Base-by-base conservation (phyloP, 2,888 invertebrate species). In the Hypercompe scribonia region DNA sequence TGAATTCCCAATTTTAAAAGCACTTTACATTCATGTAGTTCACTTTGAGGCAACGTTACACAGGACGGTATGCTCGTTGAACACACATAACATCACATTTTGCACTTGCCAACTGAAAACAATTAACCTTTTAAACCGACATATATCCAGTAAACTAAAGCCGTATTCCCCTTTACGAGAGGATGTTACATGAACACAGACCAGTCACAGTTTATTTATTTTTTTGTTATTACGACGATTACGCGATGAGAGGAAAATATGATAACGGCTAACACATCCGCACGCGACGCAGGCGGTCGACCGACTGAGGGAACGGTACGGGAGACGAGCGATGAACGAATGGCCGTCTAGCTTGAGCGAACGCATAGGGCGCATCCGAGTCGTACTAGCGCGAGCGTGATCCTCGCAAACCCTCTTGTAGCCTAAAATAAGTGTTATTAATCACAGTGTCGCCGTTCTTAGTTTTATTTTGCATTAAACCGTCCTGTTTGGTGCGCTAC, bases 81-180 rank as follows among this genome's bases (percentile, higher is more conserved):
- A 82, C 95, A 95, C 92, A 93, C 93, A 94, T 89, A 93, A 93
- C 92, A 93, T 95, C 95, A 95, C 95, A 95, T 95, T 94, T 95
- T 93, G 93, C 95, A 95, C 95, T 93, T 80, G 89, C 88, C 87
- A 87, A 90, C 88, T 87, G 88, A 89, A 90, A 93, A 92, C 90
- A 91, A 91, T 89, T 87, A 89, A 88, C 79, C 80, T 77, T 81
- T 79, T 86, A 86, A 88, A 89, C 89, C 89, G 87, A 86, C 89
- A 84, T 87, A 86, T 82, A 92, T 93, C 90, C 92, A 90, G 91
- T 90, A 88, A 79, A 84, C 79, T 81, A 82, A 84, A 83, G 81
- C 82, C 80, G 86, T 78, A 77, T 84, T 85, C 84, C 82, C 84
- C 85, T 84, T 85, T 78, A 87, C 87, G 84, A 86, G 85, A 86